Conservation (phyloP, 2,113 vertebrate genomes). For the Platichthys flesus region DNA sequence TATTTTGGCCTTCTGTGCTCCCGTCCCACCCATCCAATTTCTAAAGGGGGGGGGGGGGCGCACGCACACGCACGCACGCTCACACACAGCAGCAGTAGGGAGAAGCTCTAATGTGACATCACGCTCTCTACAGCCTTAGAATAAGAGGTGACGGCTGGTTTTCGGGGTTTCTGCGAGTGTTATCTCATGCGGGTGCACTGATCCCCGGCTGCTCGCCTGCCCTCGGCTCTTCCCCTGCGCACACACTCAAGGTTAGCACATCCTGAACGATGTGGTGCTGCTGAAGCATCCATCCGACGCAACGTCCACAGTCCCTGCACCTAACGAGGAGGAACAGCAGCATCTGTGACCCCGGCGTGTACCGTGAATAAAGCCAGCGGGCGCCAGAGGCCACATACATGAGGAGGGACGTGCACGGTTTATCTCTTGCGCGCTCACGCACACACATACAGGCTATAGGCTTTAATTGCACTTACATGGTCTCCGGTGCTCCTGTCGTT, state of each 20-base stretch:
- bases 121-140: constrained; percentile 66
- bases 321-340: constrained; percentile 31
- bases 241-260: constrained; percentile 77
- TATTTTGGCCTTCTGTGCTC: constrained; percentile 55
- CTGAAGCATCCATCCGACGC: constrained; percentile 35
- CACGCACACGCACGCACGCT: background rate
- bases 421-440: constrained; percentile 46
- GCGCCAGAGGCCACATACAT: constrained; percentile 38
- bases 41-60: background rate
- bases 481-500: constrained; percentile 84
- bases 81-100: constrained; percentile 37
- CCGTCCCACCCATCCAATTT: constrained; percentile 66
- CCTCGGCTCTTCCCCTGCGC: constrained; percentile 59
- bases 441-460: constrained; percentile 49
- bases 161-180: constrained; percentile 63
- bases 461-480: constrained; percentile 81
- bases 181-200: constrained; percentile 73
- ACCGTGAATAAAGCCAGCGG: constrained; percentile 33
- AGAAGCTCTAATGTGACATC: constrained; percentile 72
- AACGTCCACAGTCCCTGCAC: constrained; percentile 25
- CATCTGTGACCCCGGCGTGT: constrained; percentile 26
- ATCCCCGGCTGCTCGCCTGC: constrained; percentile 53
- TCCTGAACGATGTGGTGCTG: constrained; percentile 56
- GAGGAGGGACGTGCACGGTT: constrained; percentile 35
- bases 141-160: constrained; percentile 70